Evolutionary conservation across 2,797 vertebrate species (phyloP), one percentile per base, ranked within the genome.

Genomic region (Bryconaethiops microstoma): DNA sequence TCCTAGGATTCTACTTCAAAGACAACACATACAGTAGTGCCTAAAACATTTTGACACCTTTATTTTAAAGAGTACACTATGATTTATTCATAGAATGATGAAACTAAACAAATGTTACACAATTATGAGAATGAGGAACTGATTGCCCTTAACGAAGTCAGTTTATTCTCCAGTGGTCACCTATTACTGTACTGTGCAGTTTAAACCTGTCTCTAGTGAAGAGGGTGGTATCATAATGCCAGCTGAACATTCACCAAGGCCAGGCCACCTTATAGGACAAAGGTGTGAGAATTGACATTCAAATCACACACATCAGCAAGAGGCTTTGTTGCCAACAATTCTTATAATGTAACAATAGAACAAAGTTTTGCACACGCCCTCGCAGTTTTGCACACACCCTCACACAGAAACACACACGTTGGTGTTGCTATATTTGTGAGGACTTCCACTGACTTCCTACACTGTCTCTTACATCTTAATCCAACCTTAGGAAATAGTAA

Each of bases 331-430:
- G 21, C 21, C 21, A 23, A 42, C 42, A 42, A 42, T 6, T 42
- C 42, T 42, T 5, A 42, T 5, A 9, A 42, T 42, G 42, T 42
- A 42, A 42, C 42, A 42, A 42, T 42, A 42, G 42, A 42, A 42
- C 42, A 42, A 42, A 42, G 42, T 42, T 69, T 60, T 77, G 52
- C 16, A 73, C 5, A 71, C 14, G 72, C 72, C 52, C 19, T 25
- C 19, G 52, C 25, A 78, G 29, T 29, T 29, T 29, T 29, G 29
- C 29, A 29, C 29, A 29, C 29, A 29, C 29, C 29, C 29, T 29
- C 29, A 29, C 29, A 29, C 29, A 29, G 29, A 29, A 29, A 29
- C 29, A 29, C 29, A 29, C 29, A 29, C 29, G 9, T 42, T 42
- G 42, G 42, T 42, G 42, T 42, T 42, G 42, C 42, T 42, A 42